Base-by-base conservation (phyloP, 2,113 vertebrate genomes). In the Anarhynchus alexandrinus region DNA sequence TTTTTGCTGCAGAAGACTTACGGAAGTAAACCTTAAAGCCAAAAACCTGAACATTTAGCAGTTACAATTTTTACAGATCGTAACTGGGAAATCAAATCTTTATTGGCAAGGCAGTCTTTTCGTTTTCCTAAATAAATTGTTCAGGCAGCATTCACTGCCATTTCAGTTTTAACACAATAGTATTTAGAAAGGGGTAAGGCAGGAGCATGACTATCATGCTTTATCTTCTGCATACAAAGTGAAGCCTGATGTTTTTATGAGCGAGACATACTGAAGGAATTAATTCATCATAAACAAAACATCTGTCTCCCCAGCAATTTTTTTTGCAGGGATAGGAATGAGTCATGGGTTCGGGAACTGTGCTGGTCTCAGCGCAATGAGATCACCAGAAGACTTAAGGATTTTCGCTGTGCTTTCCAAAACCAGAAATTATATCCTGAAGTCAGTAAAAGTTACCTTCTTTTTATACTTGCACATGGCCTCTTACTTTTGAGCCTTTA, bases 211-310 rank as follows among this genome's bases (percentile, higher is more conserved):
- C 42, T 82, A 26, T 32, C 15, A 6, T 27, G 36, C 49, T 80
- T 88, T 78, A 59, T 93, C 27, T 78, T 80, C 38, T 67, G 61
- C 27, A 55, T 59, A 34, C 55, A 86, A 78, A 92, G 16, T 84
- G 42, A 83, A 64, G 67, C 38, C 64, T 88, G 58, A 6, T 88
- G 36, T 27, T 94, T 65, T 77, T 70, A 27, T 42, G 54, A 80
- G 34, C 11, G 6, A 66, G 58, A 69, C 3, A 1, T 52, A 12
- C 43, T 92, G 76, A 92, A 91, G 57, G 38, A 94, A 91, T 95
- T 95, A 94, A 91, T 90, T 92, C 9, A 78, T 95, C 70, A 54
- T 58, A 93, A 95, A 67, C 79, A 95, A 90, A 95, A 81, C 71
- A 78, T 77, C 79, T 93, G 72, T 92, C 64, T 92, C 57, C 38